A percentile compares a stretch with the other conserved stretches of the same genome.
Evolutionary conservation across 2,888 invertebrate species (phyloP).

Genomic region (Actias luna): DNA sequence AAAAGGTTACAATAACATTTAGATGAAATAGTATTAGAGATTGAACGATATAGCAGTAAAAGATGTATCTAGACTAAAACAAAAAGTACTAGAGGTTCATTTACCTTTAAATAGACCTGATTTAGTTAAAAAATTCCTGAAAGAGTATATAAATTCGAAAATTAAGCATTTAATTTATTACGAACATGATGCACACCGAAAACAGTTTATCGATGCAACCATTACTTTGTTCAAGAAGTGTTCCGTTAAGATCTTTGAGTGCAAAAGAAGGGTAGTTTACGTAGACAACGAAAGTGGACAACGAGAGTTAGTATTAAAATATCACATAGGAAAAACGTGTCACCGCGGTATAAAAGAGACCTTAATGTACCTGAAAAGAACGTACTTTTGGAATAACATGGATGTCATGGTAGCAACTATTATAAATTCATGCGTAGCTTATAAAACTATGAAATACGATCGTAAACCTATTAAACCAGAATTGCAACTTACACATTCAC

Average conservation of each 20-base stretch:
- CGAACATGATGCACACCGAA: no score
- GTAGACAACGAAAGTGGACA: neutral
- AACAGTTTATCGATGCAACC: no score
- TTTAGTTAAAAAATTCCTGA: no score
- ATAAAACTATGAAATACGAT: neutral
- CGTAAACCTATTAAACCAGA: neutral
- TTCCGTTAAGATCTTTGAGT: no score
- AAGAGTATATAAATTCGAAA: no score
- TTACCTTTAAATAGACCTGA: no score
- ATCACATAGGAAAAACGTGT: neutral
- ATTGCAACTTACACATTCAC: constrained; percentile 28
- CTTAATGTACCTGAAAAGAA: neutral
- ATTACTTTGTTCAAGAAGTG: no score
- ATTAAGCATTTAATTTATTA: no score
- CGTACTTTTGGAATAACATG: neutral
- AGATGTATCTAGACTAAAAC: no score
- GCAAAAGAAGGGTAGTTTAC: no score
- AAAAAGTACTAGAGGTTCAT: no score
- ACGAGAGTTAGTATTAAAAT: neutral
- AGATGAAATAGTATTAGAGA: neutral
- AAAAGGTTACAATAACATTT: neutral
- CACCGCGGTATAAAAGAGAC: constrained; percentile 1
- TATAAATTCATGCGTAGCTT: neutral
- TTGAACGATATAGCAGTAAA: no score
- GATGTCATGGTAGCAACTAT: neutral